phyloP scores from a whole-genome alignment of 2,113 vertebrate genomes.

The Mungos mungo region DNA sequence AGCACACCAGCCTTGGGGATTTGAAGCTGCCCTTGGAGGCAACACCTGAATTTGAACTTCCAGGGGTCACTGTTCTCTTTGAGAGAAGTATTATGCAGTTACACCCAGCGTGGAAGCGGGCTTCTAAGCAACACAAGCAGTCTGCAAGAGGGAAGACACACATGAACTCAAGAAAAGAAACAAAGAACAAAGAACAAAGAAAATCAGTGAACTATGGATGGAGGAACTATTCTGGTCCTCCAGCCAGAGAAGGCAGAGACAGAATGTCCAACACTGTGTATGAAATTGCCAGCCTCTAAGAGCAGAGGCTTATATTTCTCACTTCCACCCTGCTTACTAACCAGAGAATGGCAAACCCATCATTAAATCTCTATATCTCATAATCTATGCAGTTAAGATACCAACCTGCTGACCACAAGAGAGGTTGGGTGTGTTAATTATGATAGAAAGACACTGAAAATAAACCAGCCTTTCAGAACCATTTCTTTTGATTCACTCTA shows the following conservation, averaged over 20 bases:
- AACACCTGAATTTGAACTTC: neutral
- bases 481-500: neutral
- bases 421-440: neutral
- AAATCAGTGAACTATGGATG: neutral
- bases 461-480: neutral
- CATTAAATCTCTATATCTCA: neutral
- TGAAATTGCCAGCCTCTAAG: neutral
- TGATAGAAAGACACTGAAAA: conserved; percentile 16
- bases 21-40: neutral
- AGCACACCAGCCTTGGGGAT: neutral
- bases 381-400: neutral
- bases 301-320: neutral
- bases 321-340: neutral
- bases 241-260: neutral
- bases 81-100: neutral
- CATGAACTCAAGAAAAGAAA: neutral
- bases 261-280: no score
- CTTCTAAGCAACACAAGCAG: neutral
- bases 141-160: neutral
- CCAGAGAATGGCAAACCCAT: neutral
- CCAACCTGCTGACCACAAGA: conserved; percentile 28
- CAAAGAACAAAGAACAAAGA: neutral
- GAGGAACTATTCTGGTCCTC: neutral
- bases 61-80: neutral
- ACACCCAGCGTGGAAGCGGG: neutral